Evolutionary conservation across 2,797 vertebrate genomes (phyloP), one percentile per base, ranked within the genome.

Genomic region (Cuniculus paca): DNA sequence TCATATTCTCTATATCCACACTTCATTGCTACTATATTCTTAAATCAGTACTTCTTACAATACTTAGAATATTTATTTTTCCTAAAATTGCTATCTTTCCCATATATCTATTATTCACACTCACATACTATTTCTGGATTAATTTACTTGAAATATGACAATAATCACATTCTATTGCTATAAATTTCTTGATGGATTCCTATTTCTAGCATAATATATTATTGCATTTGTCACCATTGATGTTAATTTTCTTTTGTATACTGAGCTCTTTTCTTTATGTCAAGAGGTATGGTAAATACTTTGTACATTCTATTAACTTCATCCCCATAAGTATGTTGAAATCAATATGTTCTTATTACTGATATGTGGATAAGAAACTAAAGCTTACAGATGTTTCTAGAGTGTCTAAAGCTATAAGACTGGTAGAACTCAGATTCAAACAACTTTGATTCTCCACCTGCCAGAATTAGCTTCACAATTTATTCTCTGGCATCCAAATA

Each of bases 51-150:
- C 5, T 65, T 48, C 94, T 54, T 84, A 68, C 72, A 45, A 39
- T n/a, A 63, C 54, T 26, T 88, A 74, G 50, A 90, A 39, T 84
- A 84, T 39, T 52, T 60, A 52, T 56, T 95, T 78, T 94, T 94
- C 17, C 61, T 80, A 79, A 90, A 92, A 78, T 50, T 45, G 58
- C 83, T 28, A 4, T 65, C 4, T 28, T 84, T 79, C 26, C 22
- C 26, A 6, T 80, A 77, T 36, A 3, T 56, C 9, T 24, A 52
- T 36, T 83, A 31, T 61, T 92, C 63, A 84, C 2, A 90, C 63
- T 70, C 87, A 58, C 19, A 68, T 24, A 24, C 24, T 70, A 79
- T 83, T 84, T 26, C 26, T 94, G 28, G 10, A 34, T 78, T 94
- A 42, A 78, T 88, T 42, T 78, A 86, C 52, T 86, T 78, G 26